These are phyloP conservation scores for Porphyrio hochstetteri DNA, from an alignment of 2,113 vertebrate genomes.

Conservation along the genomic window DNA sequence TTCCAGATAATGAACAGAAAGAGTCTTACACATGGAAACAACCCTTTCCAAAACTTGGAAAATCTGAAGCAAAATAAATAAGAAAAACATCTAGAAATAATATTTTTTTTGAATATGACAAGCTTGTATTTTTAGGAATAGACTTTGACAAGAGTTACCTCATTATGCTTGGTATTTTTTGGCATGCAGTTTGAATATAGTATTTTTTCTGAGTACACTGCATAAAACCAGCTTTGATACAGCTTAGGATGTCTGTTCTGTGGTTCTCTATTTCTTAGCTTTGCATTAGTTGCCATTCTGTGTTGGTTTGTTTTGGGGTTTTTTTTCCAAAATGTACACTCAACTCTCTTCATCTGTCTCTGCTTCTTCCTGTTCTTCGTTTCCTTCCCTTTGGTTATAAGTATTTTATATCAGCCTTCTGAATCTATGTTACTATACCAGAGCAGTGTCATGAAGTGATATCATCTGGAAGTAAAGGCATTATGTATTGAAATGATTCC, in stretches of 20 bases:
- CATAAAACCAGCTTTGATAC: not conserved
- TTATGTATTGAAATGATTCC: constrained; percentile 68
- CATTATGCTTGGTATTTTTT: not conserved
- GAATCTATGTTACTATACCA: constrained; percentile 47
- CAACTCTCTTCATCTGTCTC: not conserved
- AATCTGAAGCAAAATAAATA: not conserved
- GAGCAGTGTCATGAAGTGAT: constrained; percentile 30
- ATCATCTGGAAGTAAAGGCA: constrained; percentile 38
- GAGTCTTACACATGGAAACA: not conserved
- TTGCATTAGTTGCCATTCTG: not conserved
- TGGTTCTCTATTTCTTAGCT: not conserved
- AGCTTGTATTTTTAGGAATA: not conserved
- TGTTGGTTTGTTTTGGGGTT: too few species aligned
- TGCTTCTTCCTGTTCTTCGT: constrained; percentile 34
- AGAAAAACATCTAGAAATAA: not conserved
- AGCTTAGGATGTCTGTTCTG: not conserved
- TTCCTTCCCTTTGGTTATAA: constrained; percentile 38
- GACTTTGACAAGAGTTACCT: not conserved
- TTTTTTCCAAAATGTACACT: not conserved
- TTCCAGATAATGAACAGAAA: not conserved
- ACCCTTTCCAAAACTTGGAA: not conserved
- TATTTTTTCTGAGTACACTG: not conserved
- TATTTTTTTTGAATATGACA: not conserved
- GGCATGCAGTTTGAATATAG: not conserved
- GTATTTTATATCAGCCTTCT: constrained; percentile 48